A percentile compares a stretch with the other conserved stretches of the same genome.
phyloP scores from a whole-genome alignment of 2,797 vertebrate genomes.

The Sphaeramia orbicularis region DNA sequence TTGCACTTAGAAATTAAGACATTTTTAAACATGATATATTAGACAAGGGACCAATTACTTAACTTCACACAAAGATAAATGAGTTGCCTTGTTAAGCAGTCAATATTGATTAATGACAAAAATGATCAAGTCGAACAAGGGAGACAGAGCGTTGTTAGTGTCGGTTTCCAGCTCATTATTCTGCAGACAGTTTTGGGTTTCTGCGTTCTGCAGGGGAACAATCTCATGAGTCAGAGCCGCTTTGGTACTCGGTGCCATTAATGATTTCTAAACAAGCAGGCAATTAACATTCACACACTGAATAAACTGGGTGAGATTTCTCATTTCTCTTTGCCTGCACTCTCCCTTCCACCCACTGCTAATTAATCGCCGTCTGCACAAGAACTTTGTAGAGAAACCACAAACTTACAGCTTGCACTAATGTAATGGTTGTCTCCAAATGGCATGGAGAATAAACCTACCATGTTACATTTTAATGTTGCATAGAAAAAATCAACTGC shows the following conservation, averaged over 20 bases:
- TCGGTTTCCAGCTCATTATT: slow-evolving; percentile 29
- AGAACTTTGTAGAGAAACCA: slow-evolving; percentile 18
- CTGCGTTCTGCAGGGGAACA: slow-evolving; percentile 18
- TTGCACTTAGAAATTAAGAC: background rate
- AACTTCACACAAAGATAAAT: slow-evolving; percentile 30
- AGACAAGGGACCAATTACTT: slow-evolving; percentile 14
- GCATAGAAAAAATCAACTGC: background rate
- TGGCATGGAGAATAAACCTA: slow-evolving; percentile 1
- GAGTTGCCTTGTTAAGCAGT: slow-evolving; percentile 17
- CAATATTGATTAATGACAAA: slow-evolving; percentile 36
- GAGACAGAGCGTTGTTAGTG: background rate
- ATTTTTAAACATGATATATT: background rate
- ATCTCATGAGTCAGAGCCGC: slow-evolving; percentile 22
- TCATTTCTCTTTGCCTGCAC: slow-evolving; percentile 20
- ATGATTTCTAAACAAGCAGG: slow-evolving; percentile 51
- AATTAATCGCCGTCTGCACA: slow-evolving; percentile 32
- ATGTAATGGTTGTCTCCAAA: slow-evolving; percentile 18
- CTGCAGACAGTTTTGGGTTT: background rate
- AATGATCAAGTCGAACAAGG: slow-evolving; percentile 1
- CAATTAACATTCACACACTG: slow-evolving; percentile 43
- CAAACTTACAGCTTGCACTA: slow-evolving; percentile 17
- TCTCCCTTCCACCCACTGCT: slow-evolving; percentile 24
- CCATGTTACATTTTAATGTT: slow-evolving; percentile 4
- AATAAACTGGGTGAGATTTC: slow-evolving; percentile 35
- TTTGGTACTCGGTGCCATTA: slow-evolving; percentile 26